Conservation (phyloP, 1,140 invertebrate genomes). For the Aphelenchoides fujianensis region DNA sequence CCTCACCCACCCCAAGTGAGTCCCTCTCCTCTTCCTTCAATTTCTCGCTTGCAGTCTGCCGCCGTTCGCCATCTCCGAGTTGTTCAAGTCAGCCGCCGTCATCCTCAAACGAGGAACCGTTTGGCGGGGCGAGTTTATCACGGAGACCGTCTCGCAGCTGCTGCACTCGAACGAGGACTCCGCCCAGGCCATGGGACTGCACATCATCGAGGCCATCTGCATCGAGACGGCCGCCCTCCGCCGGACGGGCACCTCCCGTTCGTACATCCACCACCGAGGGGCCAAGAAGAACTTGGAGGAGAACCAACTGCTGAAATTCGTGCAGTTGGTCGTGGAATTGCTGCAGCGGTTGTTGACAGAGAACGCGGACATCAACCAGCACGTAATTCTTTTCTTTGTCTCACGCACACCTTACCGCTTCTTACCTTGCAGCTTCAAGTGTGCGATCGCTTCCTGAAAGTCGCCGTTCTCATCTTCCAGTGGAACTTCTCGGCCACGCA, state of each 20-base stretch:
- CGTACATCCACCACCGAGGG: background rate
- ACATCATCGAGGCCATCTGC: constrained; percentile 13
- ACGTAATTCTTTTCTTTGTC: constrained; percentile 6
- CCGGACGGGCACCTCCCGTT: background rate
- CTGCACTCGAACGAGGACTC: background rate
- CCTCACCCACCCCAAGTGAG: background rate
- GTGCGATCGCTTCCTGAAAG: constrained; percentile 21
- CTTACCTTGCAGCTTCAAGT: background rate
- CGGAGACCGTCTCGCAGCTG: background rate
- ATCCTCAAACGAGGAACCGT: constrained; percentile 14
- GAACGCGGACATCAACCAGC: background rate
- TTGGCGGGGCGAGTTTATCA: background rate
- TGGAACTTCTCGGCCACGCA: constrained; percentile 13
- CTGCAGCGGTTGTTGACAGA: constrained; percentile 1
- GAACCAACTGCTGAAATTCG: background rate
- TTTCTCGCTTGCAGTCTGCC: background rate
- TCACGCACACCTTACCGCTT: background rate
- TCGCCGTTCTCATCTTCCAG: constrained; percentile 16
- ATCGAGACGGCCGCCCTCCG: background rate
- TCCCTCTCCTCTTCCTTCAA: too few species aligned
- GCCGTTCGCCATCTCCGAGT: background rate
- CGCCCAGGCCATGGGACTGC: constrained; percentile 8
- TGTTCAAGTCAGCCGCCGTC: constrained; percentile 1
- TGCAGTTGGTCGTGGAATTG: constrained; percentile 1
- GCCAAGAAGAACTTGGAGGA: constrained; percentile 20